A percentile compares a stretch with the other conserved stretches of the same genome.
These are phyloP conservation scores for Periophthalmodon schlosseri DNA, from an alignment of 2,113 vertebrate species.

Conservation along the genomic window DNA sequence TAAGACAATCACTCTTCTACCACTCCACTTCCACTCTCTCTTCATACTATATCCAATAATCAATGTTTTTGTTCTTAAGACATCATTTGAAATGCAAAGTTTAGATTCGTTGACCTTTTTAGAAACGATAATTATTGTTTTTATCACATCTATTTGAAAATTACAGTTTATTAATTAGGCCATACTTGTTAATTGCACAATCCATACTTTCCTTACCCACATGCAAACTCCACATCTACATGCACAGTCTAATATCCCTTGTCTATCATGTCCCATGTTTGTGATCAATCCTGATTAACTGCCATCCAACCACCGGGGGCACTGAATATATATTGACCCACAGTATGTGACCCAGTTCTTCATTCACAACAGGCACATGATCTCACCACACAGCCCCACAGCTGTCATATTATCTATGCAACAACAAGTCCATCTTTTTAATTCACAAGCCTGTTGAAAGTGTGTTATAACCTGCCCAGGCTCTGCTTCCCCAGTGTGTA, in stretches of 20 bases:
- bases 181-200: background rate
- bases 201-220: background rate
- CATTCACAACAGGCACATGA: constrained; percentile 6
- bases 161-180: background rate
- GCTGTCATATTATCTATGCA: background rate
- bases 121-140: background rate
- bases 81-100: too few species aligned
- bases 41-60: too few species aligned
- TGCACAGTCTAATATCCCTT: background rate
- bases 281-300: constrained; percentile 39
- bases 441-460: constrained; percentile 21
- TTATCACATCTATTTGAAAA: background rate
- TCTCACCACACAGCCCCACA: constrained; percentile 10
- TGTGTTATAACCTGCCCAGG: constrained; percentile 11
- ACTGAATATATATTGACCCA: constrained; percentile 26
- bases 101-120: background rate
- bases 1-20: background rate
- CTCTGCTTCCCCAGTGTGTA: constrained; percentile 7
- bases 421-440: constrained; percentile 1
- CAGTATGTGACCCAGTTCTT: constrained; percentile 51
- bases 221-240: background rate
- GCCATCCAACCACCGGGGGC: constrained; percentile 36
- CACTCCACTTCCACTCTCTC: too few species aligned
- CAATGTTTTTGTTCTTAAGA: too few species aligned
- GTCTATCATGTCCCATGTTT: constrained; percentile 17